phyloP scores from a whole-genome alignment of 2,113 vertebrate species.

The Natator depressus region DNA sequence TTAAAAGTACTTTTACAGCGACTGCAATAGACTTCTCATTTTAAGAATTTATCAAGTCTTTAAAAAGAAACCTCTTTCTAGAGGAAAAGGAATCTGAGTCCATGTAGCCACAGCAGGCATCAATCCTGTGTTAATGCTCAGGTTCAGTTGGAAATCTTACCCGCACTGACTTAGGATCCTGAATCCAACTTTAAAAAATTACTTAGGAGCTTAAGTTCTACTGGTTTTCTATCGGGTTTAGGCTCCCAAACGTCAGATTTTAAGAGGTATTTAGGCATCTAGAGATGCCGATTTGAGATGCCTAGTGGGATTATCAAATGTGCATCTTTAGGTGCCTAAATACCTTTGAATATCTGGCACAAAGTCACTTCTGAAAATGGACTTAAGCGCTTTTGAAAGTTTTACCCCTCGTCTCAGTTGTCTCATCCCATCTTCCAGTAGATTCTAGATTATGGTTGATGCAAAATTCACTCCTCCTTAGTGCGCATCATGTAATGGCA shows the following conservation, averaged over 20 bases:
- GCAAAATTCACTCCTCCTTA: background rate
- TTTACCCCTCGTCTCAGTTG: background rate
- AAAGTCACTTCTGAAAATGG: background rate
- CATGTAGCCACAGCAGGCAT: background rate
- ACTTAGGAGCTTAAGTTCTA: background rate
- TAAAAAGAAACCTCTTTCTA: background rate
- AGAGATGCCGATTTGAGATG: background rate
- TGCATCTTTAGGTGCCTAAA: background rate
- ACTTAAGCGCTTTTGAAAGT: background rate
- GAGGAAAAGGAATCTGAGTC: background rate
- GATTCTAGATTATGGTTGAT: background rate
- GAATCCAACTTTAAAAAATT: background rate
- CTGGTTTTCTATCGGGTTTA: background rate
- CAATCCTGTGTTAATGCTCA: background rate
- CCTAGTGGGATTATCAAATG: background rate
- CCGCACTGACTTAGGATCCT: background rate
- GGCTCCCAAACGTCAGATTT: background rate
- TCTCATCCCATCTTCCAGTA: background rate
- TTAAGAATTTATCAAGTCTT: background rate
- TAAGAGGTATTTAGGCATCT: background rate
- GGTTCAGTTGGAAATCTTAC: background rate
- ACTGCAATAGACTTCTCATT: background rate
- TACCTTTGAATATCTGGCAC: background rate
- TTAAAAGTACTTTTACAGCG: background rate
- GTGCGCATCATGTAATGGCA: background rate